Percentiles rank a stretch among this genome's conserved stretches.
Conservation (phyloP, 2,797 vertebrate species). For the Chanos chanos region DNA sequence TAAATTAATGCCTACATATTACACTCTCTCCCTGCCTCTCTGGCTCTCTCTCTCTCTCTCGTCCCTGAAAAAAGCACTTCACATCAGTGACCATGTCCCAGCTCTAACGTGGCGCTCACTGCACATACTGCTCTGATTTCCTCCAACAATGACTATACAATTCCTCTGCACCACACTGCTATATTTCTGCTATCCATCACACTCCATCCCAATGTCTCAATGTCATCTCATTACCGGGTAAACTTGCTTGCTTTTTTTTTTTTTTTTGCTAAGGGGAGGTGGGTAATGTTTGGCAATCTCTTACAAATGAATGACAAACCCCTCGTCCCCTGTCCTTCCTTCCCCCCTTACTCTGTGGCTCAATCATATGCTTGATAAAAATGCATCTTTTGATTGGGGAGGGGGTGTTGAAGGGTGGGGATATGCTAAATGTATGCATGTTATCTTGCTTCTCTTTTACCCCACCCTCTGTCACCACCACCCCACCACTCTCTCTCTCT, state of each 20-base stretch:
- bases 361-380: slow-evolving; percentile 72
- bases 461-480: slow-evolving; percentile 59
- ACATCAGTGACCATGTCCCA: too few relatives aligned
- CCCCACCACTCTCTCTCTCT: slow-evolving; percentile 55
- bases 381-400: slow-evolving; percentile 71
- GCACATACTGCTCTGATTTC: too few relatives aligned
- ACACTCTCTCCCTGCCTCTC: slow-evolving; percentile 49
- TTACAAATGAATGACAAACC: slow-evolving; percentile 69
- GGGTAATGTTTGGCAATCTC: slow-evolving; percentile 64
- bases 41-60: not conserved
- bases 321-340: not conserved
- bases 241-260: too few relatives aligned
- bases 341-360: slow-evolving; percentile 46
- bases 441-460: slow-evolving; percentile 71
- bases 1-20: slow-evolving; percentile 65
- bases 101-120: too few relatives aligned
- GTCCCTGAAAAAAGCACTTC: too few relatives aligned
- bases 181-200: too few relatives aligned
- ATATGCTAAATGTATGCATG: slow-evolving; percentile 74
- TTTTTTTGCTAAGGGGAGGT: too few relatives aligned
- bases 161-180: too few relatives aligned
- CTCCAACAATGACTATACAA: too few relatives aligned
- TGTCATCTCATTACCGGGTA: too few relatives aligned
- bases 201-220: too few relatives aligned
- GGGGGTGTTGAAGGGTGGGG: too few relatives aligned